These are phyloP conservation scores for Bursaphelenchus okinawaensis DNA, from an alignment of 2,888 invertebrate species.

Conservation along the genomic window DNA sequence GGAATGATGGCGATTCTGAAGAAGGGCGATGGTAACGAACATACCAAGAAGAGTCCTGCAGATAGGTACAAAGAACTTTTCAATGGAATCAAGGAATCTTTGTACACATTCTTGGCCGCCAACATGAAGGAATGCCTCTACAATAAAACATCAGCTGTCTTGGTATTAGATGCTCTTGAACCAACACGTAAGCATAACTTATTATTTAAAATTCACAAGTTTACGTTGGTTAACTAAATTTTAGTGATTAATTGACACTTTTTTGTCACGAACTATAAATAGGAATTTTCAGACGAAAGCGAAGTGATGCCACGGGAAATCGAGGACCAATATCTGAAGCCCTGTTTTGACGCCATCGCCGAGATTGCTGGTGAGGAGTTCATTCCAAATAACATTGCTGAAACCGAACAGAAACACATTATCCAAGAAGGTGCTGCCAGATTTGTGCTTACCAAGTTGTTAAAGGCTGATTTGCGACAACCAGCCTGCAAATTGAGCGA, in stretches of 20 bases:
- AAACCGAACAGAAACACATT: constrained; percentile 25
- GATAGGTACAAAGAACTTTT: constrained; percentile 43
- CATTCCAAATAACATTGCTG: constrained; percentile 39
- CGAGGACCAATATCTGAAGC: constrained; percentile 29
- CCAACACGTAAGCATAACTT: constrained; percentile 16
- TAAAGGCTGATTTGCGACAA: constrained; percentile 19
- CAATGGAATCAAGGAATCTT: constrained; percentile 33
- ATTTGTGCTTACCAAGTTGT: constrained; percentile 28
- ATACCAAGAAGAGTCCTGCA: constrained; percentile 24
- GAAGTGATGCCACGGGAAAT: constrained; percentile 41
- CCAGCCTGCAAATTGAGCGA: constrained; percentile 38
- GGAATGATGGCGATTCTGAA: constrained; percentile 72
- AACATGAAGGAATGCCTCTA: constrained; percentile 49
- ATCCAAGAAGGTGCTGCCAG: constrained; percentile 28
- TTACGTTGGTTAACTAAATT: background rate
- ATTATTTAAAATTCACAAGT: too few species aligned
- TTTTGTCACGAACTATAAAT: constrained; percentile 1
- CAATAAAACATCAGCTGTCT: constrained; percentile 28
- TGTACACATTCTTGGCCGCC: constrained; percentile 47
- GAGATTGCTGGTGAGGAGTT: constrained; percentile 46
- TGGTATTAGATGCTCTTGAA: constrained; percentile 35
- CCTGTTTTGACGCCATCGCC: constrained; percentile 45
- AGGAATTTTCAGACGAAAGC: constrained; percentile 30
- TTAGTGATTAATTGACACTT: background rate
- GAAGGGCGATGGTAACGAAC: constrained; percentile 54